Base-by-base conservation (phyloP, 2,113 vertebrate genomes). In the Ramphastos sulfuratus region DNA sequence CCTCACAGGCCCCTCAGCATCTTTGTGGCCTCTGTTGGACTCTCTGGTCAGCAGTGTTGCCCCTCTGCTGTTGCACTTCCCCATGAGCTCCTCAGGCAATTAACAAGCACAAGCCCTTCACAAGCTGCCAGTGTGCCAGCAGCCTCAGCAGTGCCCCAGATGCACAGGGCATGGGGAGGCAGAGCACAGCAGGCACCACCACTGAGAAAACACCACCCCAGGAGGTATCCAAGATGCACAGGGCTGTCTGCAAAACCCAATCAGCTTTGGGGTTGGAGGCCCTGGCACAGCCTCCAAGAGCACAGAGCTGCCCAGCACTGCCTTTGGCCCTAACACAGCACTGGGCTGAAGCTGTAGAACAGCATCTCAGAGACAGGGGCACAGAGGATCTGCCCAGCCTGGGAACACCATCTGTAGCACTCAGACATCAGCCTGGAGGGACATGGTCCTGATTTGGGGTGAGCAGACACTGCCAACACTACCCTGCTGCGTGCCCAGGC, bases 371-470 rank as follows among this genome's bases (percentile, higher is more conserved):
- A 15, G 56, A 4, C 10, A 1, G 2, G 11, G 46, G 9, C 48
- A 66, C 72, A 55, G 28, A 48, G 30, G 37, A 67, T 15, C 65
- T 70, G 70, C 91, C 20, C 8, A 15, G n/a, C 39, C 12, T 0
- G 4, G 74, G 61, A 71, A 63, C 15, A 20, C n/a, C 0, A 0
- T 9, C 30, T 39, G 50, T 4, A 15, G 64, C 59, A 39, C 4
- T 3, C 55, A 12, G 39, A 58, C 59, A n/a, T 6, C 46, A 73
- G 67, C 55, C 59, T 35, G 35, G 24, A 1, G 2, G 44, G 33
- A 77, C 73, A 5, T 39, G 35, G 42, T 86, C 60, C 52, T 5
- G 3, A 13, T 25, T 31, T 0, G 1, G 44, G 42, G 28, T 18
- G 56, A 60, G 61, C 50, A 61, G 59, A 21, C 21, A n/a, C 27